Evolutionary conservation across 2,888 invertebrate genomes (phyloP).

Genomic region (Lydus trimaculatus): DNA sequence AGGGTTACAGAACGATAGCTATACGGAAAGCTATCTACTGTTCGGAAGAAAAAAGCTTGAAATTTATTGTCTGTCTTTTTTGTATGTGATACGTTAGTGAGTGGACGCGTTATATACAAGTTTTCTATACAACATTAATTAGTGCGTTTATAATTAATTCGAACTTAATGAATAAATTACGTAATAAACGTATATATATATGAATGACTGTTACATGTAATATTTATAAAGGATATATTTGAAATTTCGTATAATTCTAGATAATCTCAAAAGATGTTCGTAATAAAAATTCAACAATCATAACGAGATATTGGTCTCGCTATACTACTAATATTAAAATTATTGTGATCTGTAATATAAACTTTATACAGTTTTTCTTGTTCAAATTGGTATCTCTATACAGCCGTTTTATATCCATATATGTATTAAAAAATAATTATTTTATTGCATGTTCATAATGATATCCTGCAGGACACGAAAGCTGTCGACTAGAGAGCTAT

Average conservation of each 20-base stretch:
- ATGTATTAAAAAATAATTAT: conserved; percentile 1
- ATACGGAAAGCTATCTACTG: too few relatives aligned
- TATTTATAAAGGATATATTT: background rate
- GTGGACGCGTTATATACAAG: background rate
- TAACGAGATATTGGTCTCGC: background rate
- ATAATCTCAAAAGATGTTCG: background rate
- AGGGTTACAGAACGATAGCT: too few relatives aligned
- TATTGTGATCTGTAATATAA: background rate
- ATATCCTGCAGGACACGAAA: background rate
- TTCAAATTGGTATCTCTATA: background rate
- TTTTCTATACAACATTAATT: background rate
- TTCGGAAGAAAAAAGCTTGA: too few relatives aligned
- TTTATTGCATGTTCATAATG: background rate
- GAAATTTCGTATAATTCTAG: too few relatives aligned
- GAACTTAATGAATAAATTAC: background rate
- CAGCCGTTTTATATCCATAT: background rate
- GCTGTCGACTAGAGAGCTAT: background rate
- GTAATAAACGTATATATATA: background rate
- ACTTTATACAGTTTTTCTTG: too few relatives aligned
- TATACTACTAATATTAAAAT: background rate
- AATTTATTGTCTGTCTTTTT: too few relatives aligned
- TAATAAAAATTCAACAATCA: background rate
- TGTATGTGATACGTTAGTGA: background rate
- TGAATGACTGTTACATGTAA: background rate
- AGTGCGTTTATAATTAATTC: background rate